These are phyloP conservation scores for Kryphioiulus occultus DNA, from an alignment of 2,888 invertebrate species.

Conservation along the genomic window DNA sequence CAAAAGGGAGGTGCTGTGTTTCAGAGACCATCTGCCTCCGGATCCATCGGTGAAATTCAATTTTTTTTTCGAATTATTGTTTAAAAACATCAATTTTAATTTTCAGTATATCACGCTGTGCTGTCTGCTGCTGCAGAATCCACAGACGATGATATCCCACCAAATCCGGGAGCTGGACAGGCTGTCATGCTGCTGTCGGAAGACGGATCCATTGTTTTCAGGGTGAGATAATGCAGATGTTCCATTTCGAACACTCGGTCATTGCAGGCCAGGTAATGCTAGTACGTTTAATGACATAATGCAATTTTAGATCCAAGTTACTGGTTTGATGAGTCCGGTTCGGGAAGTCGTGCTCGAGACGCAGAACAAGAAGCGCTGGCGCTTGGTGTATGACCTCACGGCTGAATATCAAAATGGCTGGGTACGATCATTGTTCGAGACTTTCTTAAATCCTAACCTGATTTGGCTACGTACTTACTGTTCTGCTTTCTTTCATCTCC, in stretches of 20 bases:
- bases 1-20: too few relatives aligned
- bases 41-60: too few relatives aligned
- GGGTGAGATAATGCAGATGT: slow-evolving; percentile 48
- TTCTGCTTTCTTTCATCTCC: slow-evolving; percentile 20
- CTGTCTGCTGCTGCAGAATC: slow-evolving; percentile 53
- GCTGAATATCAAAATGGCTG: slow-evolving; percentile 53
- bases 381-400: slow-evolving; percentile 49
- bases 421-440: slow-evolving; percentile 43
- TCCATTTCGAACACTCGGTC: too few relatives aligned
- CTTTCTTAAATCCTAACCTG: neutral
- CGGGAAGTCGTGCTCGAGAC: slow-evolving; percentile 43
- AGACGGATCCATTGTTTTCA: slow-evolving; percentile 54
- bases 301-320: slow-evolving; percentile 50
- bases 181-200: slow-evolving; percentile 53
- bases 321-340: slow-evolving; percentile 47
- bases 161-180: slow-evolving; percentile 54
- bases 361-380: slow-evolving; percentile 51
- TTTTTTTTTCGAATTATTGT: too few relatives aligned
- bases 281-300: neutral
- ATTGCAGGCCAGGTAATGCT: too few relatives aligned
- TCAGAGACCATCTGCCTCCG: too few relatives aligned
- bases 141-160: slow-evolving; percentile 50
- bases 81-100: slow-evolving; percentile 13
- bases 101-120: slow-evolving; percentile 55
- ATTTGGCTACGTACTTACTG: neutral